These are phyloP conservation scores for Troilus luridus DNA, from an alignment of 2,888 invertebrate genomes.

Conservation along the genomic window DNA sequence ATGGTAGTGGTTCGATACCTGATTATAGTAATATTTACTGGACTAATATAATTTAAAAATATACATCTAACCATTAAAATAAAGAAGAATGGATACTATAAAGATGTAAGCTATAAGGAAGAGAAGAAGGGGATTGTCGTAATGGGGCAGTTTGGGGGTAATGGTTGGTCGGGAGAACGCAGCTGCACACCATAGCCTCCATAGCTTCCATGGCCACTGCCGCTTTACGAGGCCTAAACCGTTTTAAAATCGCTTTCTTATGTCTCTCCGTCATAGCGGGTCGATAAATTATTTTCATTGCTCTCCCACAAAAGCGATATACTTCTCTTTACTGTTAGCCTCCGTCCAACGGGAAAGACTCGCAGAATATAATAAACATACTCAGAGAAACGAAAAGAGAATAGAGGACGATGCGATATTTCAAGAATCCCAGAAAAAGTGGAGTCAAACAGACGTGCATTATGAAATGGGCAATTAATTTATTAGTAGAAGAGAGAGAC, in stretches of 20 bases:
- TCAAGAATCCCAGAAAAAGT: too few species aligned
- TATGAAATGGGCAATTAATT: too few species aligned
- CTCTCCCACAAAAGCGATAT: background rate
- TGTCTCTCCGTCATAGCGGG: background rate
- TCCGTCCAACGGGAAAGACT: background rate
- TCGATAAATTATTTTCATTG: slow-evolving; percentile 20
- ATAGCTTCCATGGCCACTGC: background rate
- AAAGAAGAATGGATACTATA: background rate
- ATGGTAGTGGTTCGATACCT: background rate
- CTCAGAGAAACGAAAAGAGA: too few species aligned
- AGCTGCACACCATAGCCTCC: background rate
- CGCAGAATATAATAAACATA: too few species aligned
- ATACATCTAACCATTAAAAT: background rate
- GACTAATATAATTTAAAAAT: background rate
- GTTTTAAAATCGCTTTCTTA: slow-evolving; percentile 45
- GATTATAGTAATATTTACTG: background rate
- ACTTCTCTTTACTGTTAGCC: background rate
- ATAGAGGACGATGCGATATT: too few species aligned
- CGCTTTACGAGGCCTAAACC: slow-evolving; percentile 1
- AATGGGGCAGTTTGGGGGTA: slow-evolving; percentile 28
- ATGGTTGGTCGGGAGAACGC: background rate
- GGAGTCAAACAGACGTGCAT: too few species aligned
- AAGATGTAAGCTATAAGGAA: background rate
- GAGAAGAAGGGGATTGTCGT: background rate
- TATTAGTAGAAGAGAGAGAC: too few species aligned